Evolutionary conservation across 2,113 vertebrate genomes (phyloP), one percentile per base, ranked within the genome.

Genomic region (Lophura nycthemera): DNA sequence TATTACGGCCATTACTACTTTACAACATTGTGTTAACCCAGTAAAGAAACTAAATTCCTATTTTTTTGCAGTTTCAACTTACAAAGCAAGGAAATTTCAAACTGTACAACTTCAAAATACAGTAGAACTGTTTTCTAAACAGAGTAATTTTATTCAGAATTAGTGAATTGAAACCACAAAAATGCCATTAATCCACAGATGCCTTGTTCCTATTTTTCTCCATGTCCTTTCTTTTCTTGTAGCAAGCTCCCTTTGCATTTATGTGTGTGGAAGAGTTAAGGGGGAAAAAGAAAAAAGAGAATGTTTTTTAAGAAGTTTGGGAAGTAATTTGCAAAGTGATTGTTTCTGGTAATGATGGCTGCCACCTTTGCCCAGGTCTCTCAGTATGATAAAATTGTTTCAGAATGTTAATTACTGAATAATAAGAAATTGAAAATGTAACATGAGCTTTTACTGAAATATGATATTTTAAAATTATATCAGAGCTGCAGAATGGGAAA

Each of bases 351-450:
- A 87, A 97, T 83, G 72, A 94, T 94, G 76, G 67, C 73, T 83
- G 63, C 32, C 95, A 95, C 95, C 88, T 96, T 90, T 92, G 63
- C 89, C 73, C 50, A 89, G 45, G 54, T 92, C 79, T 90, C 54
- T 63, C 59, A 77, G 7, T 65, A 90, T 65, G 64, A 96, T 64
- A 77, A 88, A 90, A 77, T 70, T 80, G 75, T 81, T 96, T 95
- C 54, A 76, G 71, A 94, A 86, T 91, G 29, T 72, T 94, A 95
- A 89, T 94, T 94, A 95, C 18, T n/a, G 47, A 95, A 94, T 93
- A 94, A 94, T 78, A 56, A 81, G 34, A 74, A 86, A 43, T 86
- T 91, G 86, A 88, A 87, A 65, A 38, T 24, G 74, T 69, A 82
- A 36, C 50, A 6, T 93, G 69, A 77, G 13, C 87, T 91, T 89